Evolutionary conservation across 2,888 invertebrate species (phyloP), one percentile per base, ranked within the genome.

Genomic region (Drosophila neotestacea): DNA sequence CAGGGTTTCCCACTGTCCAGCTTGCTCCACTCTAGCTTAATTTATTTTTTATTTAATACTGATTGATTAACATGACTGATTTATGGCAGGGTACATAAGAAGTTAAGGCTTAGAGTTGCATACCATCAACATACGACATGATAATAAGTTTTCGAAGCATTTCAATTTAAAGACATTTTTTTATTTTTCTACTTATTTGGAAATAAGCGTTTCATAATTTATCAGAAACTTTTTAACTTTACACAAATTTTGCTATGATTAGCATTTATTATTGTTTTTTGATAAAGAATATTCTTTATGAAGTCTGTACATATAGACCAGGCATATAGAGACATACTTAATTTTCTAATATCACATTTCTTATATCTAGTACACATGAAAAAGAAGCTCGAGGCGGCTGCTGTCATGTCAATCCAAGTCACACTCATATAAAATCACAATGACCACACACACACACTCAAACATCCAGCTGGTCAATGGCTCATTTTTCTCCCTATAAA

Each of bases 11-110:
- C 16, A 16, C 16, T 16, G 16, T 16, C 16, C 16, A 16, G 16
- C 16, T 16, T 16, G 16, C 16, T 16, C 16, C 16, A 16, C 16
- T 16, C 16, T 16, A 16, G 70, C 66, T 73, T 65, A 61, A 2
- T 34, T 1, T 32, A 6, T 27, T 78, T 72, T 78, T 70, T 55
- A 69, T 68, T 63, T 78, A 65, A 79, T 79, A 67, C 69, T 85
- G 84, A 81, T 83, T 83, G 77, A 84, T 81, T 79, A 75, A 75
- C 75, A 61, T 46, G 55, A 16, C 16, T 77, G 79, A 79, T 79
- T 79, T 77, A 79, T 73, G 39, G 42, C 41, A 6, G 27, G 3
- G 10, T 38, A 55, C 34, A 55, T 51, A 16, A 27, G 11, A 44
- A 11, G 11, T 27, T 34, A 16, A 16, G 16, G 16, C 16, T 16